Evolutionary conservation across 2,888 invertebrate species (phyloP), one percentile per base, ranked within the genome.

Genomic region (Andrena flavipes): DNA sequence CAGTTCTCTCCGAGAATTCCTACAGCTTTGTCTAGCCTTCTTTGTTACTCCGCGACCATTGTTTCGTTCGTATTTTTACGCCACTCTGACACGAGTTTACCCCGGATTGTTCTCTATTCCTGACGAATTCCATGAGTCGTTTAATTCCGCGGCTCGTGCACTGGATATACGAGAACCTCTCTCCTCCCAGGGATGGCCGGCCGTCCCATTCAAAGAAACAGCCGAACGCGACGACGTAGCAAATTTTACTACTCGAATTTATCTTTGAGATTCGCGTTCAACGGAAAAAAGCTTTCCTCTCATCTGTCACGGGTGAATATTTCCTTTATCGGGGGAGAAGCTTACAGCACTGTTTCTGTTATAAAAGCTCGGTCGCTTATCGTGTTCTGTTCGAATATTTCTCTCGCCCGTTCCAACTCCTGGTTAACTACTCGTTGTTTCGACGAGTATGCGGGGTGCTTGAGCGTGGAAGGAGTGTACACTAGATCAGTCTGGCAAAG

Each of bases 401-500:
- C 42, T 16, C 42, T 23, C 23, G 10, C 1, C 3, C 23, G 4
- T 56, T 23, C 48, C 56, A 35, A 49, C 33, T 67, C 30, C 56
- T 29, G 82, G 71, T 82, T 76, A 82, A 82, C 67, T 75, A 63
- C 65, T 71, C 65, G 70, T 64, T 63, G 71, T 71, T 72, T 72
- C 68, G 67, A 26, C 42, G 35, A 54, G 51, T 26, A 48, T 29
- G 60, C 76, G 62, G 26, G n/a, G 10, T 60, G 63, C 56, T 20
- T 48, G 10, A 10, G 3, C 7, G 54, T 49, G 30, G 35, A 56
- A 29, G 35, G 63, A 63, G 56, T 54, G 35, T n/a, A 26, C 30
- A 48, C 68, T 59, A 73, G 82, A 80, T 75, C 75, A 49, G 71
- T 69, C 75, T 63, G 26, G 71, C 68, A 88, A 87, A 87, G 84